These are phyloP conservation scores for Colletes latitarsis DNA, from an alignment of 1,140 invertebrate species.

Conservation along the genomic window DNA sequence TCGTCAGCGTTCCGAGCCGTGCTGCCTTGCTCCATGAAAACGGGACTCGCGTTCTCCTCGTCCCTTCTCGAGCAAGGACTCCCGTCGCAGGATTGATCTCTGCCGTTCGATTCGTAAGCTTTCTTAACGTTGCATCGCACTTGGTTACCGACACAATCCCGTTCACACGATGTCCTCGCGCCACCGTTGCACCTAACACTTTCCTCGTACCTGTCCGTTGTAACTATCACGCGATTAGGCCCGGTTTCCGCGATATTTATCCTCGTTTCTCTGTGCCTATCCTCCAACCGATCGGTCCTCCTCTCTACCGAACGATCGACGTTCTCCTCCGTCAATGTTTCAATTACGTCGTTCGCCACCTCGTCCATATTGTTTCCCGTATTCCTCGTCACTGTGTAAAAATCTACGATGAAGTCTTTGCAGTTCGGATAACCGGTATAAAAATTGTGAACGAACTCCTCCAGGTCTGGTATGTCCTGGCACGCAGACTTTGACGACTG, in stretches of 20 bases:
- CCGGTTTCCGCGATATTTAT: not conserved
- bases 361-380: conserved; percentile 78
- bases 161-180: conserved; percentile 43
- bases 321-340: conserved; percentile 66
- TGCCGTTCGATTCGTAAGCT: conserved; percentile 9
- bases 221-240: conserved; percentile 34
- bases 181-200: conserved; percentile 31
- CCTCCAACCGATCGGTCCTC: conserved; percentile 3
- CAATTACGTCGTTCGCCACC: conserved; percentile 75
- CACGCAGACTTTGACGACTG: conserved; percentile 62
- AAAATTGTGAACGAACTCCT: conserved; percentile 87
- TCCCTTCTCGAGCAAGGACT: conserved; percentile 14
- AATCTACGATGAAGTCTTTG: conserved; percentile 84
- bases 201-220: conserved; percentile 31
- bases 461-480: conserved; percentile 83
- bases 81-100: conserved; percentile 15
- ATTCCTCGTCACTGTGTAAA: conserved; percentile 79
- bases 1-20: not conserved
- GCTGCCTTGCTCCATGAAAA: not conserved
- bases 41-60: not conserved
- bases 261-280: not conserved
- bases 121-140: conserved; percentile 36
- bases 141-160: conserved; percentile 42
- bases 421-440: conserved; percentile 87
- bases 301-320: not conserved